A percentile compares a stretch with the other conserved stretches of the same genome.
Evolutionary conservation across 2,888 invertebrate species (phyloP).

Genomic region (Prenolepis imparis): DNA sequence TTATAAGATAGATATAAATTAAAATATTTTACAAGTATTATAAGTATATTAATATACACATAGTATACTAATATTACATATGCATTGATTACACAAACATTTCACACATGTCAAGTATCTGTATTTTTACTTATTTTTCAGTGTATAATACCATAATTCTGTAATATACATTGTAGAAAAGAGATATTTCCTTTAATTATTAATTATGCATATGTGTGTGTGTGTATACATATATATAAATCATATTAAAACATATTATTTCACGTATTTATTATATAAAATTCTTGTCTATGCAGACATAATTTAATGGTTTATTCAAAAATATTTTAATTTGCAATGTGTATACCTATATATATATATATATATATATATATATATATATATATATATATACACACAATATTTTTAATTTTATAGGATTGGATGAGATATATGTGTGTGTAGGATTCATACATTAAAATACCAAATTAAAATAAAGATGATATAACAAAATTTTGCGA

Average conservation of each 20-base stretch:
- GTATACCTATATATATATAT: constrained; percentile 22
- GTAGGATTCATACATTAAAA: constrained; percentile 15
- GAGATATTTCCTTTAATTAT: constrained; percentile 21
- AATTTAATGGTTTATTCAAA: not conserved
- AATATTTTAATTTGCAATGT: not conserved
- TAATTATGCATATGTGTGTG: constrained; percentile 14
- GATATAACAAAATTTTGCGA: constrained; percentile 17
- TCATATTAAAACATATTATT: constrained; percentile 13
- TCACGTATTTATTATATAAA: not conserved
- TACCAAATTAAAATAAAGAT: constrained; percentile 1
- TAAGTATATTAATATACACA: constrained; percentile 29
- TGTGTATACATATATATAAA: constrained; percentile 19
- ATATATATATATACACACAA: not conserved
- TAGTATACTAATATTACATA: constrained; percentile 20
- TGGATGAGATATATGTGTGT: not conserved
- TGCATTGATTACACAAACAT: constrained; percentile 8
- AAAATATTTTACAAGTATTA: constrained; percentile 22
- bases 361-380: constrained; percentile 3
- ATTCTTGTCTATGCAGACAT: not conserved
- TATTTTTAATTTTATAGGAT: constrained; percentile 7
- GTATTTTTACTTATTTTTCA: constrained; percentile 41
- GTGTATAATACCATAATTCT: constrained; percentile 20
- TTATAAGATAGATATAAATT: constrained; percentile 37
- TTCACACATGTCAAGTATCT: not conserved
- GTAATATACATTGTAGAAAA: constrained; percentile 27